Conservation (phyloP, 2,888 invertebrate species). For the Tiphia femorata region DNA sequence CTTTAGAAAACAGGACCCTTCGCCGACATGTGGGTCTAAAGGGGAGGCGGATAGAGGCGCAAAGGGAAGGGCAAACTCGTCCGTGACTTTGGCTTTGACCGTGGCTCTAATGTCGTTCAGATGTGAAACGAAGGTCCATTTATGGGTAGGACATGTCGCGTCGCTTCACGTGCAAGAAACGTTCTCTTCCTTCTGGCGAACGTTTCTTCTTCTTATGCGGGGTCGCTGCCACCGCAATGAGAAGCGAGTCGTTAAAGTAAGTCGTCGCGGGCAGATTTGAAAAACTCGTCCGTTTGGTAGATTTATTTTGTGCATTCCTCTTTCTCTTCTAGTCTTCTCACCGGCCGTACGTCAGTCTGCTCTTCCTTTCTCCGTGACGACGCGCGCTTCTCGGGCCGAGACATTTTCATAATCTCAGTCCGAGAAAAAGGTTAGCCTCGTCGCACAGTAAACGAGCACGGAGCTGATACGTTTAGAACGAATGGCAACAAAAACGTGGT, state of each 20-base stretch:
- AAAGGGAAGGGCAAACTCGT: slow-evolving; percentile 6
- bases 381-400: neutral
- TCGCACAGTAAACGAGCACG: too few species aligned
- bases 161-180: neutral
- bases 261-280: neutral
- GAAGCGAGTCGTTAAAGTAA: neutral
- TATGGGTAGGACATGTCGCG: slow-evolving; percentile 32
- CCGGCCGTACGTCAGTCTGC: neutral
- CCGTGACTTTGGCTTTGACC: slow-evolving; percentile 52
- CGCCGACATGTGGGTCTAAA: neutral
- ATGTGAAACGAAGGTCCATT: slow-evolving; percentile 24
- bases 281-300: neutral
- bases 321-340: neutral
- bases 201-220: neutral
- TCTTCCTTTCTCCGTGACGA: neutral
- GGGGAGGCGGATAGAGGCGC: neutral
- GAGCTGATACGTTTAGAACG: slow-evolving; percentile 34
- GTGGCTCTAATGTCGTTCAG: slow-evolving; percentile 24
- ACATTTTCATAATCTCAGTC: slow-evolving; percentile 1
- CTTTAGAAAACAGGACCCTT: slow-evolving; percentile 38
- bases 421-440: too few species aligned
- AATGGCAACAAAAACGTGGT: slow-evolving; percentile 38
- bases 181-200: neutral
- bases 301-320: neutral
- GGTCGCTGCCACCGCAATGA: neutral